Evolutionary conservation across 2,888 invertebrate genomes (phyloP).

Genomic region (Idaea dimidiata): DNA sequence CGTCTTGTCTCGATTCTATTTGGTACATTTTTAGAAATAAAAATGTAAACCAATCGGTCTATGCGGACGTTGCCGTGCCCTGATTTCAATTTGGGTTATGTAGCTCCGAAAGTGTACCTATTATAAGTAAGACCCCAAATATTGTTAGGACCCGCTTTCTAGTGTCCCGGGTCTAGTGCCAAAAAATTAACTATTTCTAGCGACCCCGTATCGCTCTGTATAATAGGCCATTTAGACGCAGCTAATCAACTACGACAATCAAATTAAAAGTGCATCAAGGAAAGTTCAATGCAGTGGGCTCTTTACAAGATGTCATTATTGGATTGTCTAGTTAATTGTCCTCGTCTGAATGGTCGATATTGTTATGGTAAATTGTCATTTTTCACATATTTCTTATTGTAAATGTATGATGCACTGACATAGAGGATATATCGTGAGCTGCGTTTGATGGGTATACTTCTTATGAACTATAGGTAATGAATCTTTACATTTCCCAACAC

Average conservation of each 20-base stretch:
- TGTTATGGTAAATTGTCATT: conserved; percentile 16
- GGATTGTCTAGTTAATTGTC: no score
- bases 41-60: conserved; percentile 7
- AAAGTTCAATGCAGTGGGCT: no score
- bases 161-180: background rate
- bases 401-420: conserved; percentile 21
- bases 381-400: conserved; percentile 21
- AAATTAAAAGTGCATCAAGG: background rate
- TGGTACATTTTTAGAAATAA: conserved; percentile 6
- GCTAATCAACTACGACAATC: conserved; percentile 4
- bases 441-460: conserved; percentile 34
- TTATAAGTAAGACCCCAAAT: background rate
- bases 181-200: background rate
- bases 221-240: background rate
- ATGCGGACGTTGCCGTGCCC: background rate
- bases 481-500: conserved; percentile 35
- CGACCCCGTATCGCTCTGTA: background rate
- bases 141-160: background rate
- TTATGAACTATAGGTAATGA: conserved; percentile 45
- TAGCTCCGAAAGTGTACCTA: background rate
- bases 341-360: background rate
- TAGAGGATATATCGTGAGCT: conserved; percentile 24
- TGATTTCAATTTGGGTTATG: background rate
- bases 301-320: no score
- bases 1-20: background rate